Conservation (phyloP, 2,888 invertebrate genomes). For the Pseudococcus jackbeardsleyi region DNA sequence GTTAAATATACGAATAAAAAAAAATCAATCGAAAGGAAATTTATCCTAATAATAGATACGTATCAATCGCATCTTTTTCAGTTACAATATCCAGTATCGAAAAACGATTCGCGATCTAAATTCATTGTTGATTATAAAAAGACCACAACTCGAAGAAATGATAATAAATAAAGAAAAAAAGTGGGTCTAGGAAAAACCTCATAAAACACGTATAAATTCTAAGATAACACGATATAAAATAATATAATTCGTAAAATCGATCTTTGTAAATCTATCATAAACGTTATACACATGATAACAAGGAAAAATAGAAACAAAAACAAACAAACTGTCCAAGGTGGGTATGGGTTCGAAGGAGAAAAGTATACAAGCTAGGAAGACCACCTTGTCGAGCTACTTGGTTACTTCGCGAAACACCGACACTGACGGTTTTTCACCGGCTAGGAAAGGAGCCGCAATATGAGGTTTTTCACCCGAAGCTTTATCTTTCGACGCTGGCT, state of each 20-base stretch:
- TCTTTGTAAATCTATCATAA: neutral
- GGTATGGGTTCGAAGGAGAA: neutral
- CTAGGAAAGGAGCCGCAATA: constrained; percentile 66
- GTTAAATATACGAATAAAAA: constrained; percentile 26
- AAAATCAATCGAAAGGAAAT: neutral
- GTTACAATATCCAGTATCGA: neutral
- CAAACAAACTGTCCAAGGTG: neutral
- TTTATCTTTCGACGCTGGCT: neutral
- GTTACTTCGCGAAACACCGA: constrained; percentile 68
- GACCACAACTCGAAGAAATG: neutral
- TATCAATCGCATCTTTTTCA: too few species aligned
- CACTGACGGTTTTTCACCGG: constrained; percentile 68
- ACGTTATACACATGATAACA: neutral
- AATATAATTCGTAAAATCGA: neutral
- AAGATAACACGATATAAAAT: constrained; percentile 32
- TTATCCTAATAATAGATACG: too few species aligned
- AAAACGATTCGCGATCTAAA: neutral
- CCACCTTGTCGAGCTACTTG: neutral
- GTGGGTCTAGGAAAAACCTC: neutral
- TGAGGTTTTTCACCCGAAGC: constrained; percentile 70
- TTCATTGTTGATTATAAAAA: neutral
- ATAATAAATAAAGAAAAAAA: neutral
- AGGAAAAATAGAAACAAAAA: neutral
- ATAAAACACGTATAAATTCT: constrained; percentile 25
- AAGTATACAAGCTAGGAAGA: neutral